Evolutionary conservation across 2,888 invertebrate genomes (phyloP), one percentile per base, ranked within the genome.

Genomic region (Acanthococcus lagerstroemiae): DNA sequence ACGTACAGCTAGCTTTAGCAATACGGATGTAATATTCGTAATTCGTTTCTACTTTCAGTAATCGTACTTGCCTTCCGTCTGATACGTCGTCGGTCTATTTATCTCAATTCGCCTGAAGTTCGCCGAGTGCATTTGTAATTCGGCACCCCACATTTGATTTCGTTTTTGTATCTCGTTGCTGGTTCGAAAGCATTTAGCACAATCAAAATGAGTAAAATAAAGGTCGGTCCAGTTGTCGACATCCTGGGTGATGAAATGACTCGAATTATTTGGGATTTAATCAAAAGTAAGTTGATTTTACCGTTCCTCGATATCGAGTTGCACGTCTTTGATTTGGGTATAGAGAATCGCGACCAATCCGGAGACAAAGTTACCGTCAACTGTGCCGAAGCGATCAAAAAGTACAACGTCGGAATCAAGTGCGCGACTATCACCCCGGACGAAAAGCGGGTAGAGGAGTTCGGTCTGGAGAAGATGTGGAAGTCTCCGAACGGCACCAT

Each of bases 391-490:
- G 97, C 97, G 15, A 84, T 97, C 66, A 90, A 93, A 76, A 92
- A 93, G 75, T 96, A 95, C 80, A 95, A 94, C 78, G 97, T 99
- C 58, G 99, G 97, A 48, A 92, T 99, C 71, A 99, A 99, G 78
- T 99, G 99, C 79, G 97, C 97, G 24, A 92, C 97, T 2, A 99
- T 97, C 70, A 97, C 97, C 0, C 96, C 97, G 1, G 97, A 97
- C 77, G 97, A 97, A 77, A 89, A 90, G 44, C 82, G 97, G 75
- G 95, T 97, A 0, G 88, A 91, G 77, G 91, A 91, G 76, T 90
- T 91, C 74, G 88, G 89, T 1, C 76, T 91, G 71, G 89, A 90
- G 75, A 82, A 90, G 76, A 91, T 91, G 90, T 91, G 90, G 90
- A 90, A 88, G 76, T 90, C 89, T 57, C 91, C 91, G 0, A 91